Percentiles rank a stretch among this genome's conserved stretches.
Conservation (phyloP, 2,888 invertebrate genomes). For the Geophilus truncorum region DNA sequence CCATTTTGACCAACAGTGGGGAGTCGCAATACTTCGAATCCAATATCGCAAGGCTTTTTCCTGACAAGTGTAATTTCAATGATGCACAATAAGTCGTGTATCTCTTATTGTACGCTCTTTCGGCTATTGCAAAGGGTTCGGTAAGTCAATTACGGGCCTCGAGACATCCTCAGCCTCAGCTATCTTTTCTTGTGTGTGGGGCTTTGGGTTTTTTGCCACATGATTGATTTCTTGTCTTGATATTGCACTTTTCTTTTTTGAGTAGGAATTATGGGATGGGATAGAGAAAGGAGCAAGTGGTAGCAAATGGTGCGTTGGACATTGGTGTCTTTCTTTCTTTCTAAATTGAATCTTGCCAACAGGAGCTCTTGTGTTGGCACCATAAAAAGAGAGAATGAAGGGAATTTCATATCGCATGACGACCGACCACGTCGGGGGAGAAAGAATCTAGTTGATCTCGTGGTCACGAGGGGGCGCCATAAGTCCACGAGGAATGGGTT, state of each 20-base stretch:
- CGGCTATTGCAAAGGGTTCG: not conserved
- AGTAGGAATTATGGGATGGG: constrained; percentile 1
- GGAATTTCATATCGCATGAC: not conserved
- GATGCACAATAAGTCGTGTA: not conserved
- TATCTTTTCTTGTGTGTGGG: not conserved
- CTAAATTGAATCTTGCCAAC: constrained; percentile 1
- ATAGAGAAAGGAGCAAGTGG: not conserved
- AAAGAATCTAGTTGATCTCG: not conserved
- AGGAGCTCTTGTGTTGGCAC: constrained; percentile 15
- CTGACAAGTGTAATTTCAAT: not conserved
- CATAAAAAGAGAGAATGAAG: constrained; percentile 14
- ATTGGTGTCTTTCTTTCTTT: constrained; percentile 7
- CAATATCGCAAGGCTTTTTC: not conserved
- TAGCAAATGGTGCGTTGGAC: constrained; percentile 2
- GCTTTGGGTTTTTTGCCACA: not conserved
- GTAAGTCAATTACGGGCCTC: not conserved
- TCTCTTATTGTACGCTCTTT: not conserved
- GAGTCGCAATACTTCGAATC: not conserved
- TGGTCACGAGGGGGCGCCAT: constrained; percentile 2
- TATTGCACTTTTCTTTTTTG: constrained; percentile 15
- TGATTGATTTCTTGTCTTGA: constrained; percentile 20
- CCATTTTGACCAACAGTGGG: not conserved
- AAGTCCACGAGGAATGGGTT: not conserved
- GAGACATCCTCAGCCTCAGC: not conserved
- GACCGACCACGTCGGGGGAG: not conserved